Conservation (phyloP, 2,113 vertebrate species). For the Taurulus bubalis region DNA sequence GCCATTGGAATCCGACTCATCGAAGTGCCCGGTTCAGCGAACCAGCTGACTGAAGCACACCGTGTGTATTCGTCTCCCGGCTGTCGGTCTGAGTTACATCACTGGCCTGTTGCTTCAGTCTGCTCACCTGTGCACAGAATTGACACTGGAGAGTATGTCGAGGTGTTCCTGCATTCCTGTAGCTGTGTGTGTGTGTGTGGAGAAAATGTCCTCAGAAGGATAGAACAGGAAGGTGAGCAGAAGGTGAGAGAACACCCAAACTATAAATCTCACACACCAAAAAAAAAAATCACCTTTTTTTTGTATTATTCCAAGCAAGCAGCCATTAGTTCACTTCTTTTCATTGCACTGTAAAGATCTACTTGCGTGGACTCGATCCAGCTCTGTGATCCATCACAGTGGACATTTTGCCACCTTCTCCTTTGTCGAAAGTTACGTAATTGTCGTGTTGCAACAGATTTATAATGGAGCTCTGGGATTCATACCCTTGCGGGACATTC, state of each 20-base stretch:
- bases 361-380: background rate
- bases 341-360: background rate
- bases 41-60: too few relatives aligned
- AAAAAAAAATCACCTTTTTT: background rate
- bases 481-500: background rate
- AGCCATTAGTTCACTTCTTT: background rate
- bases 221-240: background rate
- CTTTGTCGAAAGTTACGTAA: background rate
- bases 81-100: conserved; percentile 22
- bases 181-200: background rate
- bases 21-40: conserved; percentile 8
- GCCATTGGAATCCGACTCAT: conserved; percentile 26
- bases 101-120: conserved; percentile 10
- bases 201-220: background rate
- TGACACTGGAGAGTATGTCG: background rate
- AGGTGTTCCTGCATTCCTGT: conserved; percentile 22
- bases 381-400: background rate
- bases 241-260: background rate
- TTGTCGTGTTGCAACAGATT: background rate
- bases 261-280: background rate
- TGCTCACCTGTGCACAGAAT: conserved; percentile 13
- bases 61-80: background rate
- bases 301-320: background rate
- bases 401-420: background rate
- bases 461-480: background rate